Conservation (phyloP, 2,113 vertebrate species). For the Corynorhinus townsendii region DNA sequence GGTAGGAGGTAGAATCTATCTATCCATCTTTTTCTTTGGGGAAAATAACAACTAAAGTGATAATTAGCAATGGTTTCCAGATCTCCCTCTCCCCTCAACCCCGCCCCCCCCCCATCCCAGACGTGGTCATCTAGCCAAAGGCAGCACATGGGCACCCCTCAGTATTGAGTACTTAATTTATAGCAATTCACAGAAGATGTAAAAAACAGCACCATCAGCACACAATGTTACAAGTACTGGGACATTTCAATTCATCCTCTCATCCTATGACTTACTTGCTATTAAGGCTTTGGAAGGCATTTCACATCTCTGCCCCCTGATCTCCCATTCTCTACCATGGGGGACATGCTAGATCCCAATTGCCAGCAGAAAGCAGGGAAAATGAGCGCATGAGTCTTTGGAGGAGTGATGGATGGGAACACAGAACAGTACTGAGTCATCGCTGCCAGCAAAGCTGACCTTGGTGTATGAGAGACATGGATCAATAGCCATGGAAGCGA, state of each 20-base stretch:
- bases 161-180: conserved; percentile 39
- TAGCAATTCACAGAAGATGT: not conserved
- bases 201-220: not conserved
- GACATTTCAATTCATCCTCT: not conserved
- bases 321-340: not conserved
- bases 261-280: not conserved
- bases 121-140: not conserved
- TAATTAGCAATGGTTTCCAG: not conserved
- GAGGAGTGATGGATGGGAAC: not conserved
- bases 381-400: not conserved
- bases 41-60: not conserved
- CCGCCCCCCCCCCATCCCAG: no score
- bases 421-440: not conserved
- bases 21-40: conserved; percentile 39
- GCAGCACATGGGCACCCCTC: not conserved
- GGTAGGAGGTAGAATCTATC: conserved; percentile 31
- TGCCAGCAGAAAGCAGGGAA: not conserved
- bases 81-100: not conserved
- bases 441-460: not conserved
- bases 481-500: not conserved
- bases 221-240: not conserved
- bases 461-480: not conserved
- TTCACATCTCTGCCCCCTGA: not conserved
- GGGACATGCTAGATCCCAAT: not conserved
- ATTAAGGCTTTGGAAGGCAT: not conserved